These are phyloP conservation scores for Colletes gigas DNA, from an alignment of 1,140 invertebrate genomes.

Conservation along the genomic window DNA sequence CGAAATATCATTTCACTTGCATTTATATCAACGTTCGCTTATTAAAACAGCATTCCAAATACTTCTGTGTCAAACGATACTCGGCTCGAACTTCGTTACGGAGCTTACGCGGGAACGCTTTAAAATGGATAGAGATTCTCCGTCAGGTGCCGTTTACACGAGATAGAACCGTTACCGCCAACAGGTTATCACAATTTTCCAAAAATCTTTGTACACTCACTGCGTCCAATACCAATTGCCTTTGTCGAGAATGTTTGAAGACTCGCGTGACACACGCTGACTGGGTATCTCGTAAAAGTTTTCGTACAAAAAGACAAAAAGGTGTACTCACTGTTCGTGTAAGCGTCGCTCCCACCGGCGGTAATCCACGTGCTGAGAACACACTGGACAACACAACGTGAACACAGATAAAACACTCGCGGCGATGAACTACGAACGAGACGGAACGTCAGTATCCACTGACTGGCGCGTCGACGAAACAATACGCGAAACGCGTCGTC, in stretches of 20 bases:
- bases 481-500: not conserved
- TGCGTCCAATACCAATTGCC: not conserved
- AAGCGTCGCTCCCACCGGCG: slow-evolving; percentile 19
- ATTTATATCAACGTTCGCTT: too few relatives aligned
- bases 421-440: slow-evolving; percentile 8
- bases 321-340: slow-evolving; percentile 29
- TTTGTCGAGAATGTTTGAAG: not conserved
- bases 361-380: slow-evolving; percentile 59
- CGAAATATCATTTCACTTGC: not conserved
- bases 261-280: not conserved
- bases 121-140: slow-evolving; percentile 22
- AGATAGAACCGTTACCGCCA: slow-evolving; percentile 42
- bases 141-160: slow-evolving; percentile 23
- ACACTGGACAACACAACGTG: slow-evolving; percentile 25
- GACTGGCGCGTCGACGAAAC: not conserved
- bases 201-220: not conserved
- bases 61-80: not conserved
- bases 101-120: slow-evolving; percentile 30
- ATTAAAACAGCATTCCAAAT: not conserved
- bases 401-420: slow-evolving; percentile 46
- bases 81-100: not conserved
- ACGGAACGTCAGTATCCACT: slow-evolving; percentile 27
- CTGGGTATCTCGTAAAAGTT: not conserved
- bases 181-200: slow-evolving; percentile 5
- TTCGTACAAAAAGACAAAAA: not conserved